Conservation (phyloP, 2,113 vertebrate species). For the Oreochromis niloticus region DNA sequence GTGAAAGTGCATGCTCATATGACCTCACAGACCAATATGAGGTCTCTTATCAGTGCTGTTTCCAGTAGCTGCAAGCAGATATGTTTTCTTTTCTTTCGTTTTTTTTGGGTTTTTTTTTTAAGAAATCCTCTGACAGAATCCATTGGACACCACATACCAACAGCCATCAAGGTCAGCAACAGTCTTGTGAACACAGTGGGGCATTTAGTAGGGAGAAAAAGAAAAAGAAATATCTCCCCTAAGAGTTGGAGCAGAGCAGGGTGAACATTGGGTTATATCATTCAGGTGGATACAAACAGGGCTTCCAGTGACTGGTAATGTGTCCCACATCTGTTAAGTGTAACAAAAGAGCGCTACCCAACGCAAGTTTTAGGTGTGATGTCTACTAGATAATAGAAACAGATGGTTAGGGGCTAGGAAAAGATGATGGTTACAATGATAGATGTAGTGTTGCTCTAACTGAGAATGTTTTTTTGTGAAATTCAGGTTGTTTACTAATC, state of each 20-base stretch:
- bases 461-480: not conserved
- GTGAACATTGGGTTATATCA: not conserved
- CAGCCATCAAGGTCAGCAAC: not conserved
- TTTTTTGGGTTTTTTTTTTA: not conserved
- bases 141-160: not conserved
- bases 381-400: not conserved
- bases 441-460: not conserved
- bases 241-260: not conserved
- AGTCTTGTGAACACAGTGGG: not conserved
- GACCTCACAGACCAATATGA: not conserved
- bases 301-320: not conserved
- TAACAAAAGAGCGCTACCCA: not conserved
- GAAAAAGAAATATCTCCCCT: not conserved
- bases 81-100: not conserved
- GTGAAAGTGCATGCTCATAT: not conserved
- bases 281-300: not conserved
- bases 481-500: not conserved
- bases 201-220: not conserved
- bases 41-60: not conserved
- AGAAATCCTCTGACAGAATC: not conserved
- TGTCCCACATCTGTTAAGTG: not conserved
- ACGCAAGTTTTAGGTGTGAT: not conserved
- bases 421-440: not conserved
- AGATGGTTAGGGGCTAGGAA: not conserved
- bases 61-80: not conserved